These are phyloP conservation scores for Mercenaria mercenaria DNA, from an alignment of 1,140 invertebrate genomes.

Conservation along the genomic window DNA sequence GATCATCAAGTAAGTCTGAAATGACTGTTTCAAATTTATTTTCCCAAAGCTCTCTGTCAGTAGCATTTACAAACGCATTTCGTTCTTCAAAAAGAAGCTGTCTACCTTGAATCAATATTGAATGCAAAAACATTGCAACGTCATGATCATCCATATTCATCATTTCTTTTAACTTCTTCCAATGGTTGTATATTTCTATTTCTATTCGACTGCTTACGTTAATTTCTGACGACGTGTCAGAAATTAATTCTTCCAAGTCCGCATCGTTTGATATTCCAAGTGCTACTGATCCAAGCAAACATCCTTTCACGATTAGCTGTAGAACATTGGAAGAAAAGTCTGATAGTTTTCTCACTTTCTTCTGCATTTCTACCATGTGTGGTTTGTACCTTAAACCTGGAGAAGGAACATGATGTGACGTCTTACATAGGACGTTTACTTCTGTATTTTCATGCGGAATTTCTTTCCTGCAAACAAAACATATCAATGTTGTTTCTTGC, in stretches of 20 bases:
- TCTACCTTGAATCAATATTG: background rate
- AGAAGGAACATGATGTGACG: background rate
- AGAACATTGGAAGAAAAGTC: background rate
- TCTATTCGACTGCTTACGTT: background rate
- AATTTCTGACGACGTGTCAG: background rate
- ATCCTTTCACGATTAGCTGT: slow-evolving; percentile 6
- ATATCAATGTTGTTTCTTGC: background rate
- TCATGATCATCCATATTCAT: slow-evolving; percentile 33
- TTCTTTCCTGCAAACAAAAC: background rate
- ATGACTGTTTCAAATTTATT: slow-evolving; percentile 8
- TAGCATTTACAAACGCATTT: background rate
- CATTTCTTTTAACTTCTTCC: background rate
- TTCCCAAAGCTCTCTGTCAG: background rate
- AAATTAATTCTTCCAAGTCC: background rate
- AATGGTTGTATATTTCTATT: background rate
- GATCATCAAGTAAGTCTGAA: background rate
- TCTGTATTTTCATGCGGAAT: background rate
- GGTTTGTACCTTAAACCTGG: background rate
- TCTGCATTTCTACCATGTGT: background rate
- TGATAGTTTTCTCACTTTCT: slow-evolving; percentile 8
- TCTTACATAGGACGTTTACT: background rate
- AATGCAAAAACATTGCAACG: slow-evolving; percentile 13
- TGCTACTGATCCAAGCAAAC: slow-evolving; percentile 3
- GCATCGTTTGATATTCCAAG: background rate
- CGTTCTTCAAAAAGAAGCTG: background rate